Conservation (phyloP, 2,113 vertebrate species). For the Colius striatus region DNA sequence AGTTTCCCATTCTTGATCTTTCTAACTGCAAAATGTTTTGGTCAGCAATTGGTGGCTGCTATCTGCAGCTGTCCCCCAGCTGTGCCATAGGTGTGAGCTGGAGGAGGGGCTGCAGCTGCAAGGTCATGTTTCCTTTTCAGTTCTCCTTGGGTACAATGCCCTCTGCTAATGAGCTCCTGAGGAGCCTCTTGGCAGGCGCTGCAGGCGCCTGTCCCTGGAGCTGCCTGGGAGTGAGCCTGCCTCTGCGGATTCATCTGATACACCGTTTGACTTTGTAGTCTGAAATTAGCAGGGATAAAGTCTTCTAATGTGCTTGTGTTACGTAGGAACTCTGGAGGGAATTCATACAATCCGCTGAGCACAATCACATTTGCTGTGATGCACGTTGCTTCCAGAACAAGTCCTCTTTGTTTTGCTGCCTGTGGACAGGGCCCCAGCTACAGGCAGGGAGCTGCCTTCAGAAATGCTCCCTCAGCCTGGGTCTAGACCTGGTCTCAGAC, state of each 20-base stretch:
- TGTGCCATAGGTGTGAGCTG: not conserved
- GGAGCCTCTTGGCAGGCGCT: not conserved
- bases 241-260: conserved; percentile 11
- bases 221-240: not conserved
- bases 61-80: not conserved
- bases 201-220: accelerated
- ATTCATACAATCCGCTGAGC: conserved; percentile 34
- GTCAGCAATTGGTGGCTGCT: not conserved
- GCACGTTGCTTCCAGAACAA: conserved; percentile 14
- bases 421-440: not conserved
- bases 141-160: not conserved
- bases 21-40: not conserved
- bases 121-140: not conserved
- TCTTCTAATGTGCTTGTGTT: conserved; percentile 9
- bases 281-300: conserved; percentile 56
- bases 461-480: not conserved
- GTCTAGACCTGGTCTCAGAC: not conserved
- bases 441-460: not conserved
- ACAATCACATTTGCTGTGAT: conserved; percentile 52
- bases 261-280: not conserved
- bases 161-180: conserved; percentile 16
- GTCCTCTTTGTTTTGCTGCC: conserved; percentile 4
- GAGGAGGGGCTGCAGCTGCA: not conserved
- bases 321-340: conserved; percentile 18
- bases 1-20: not conserved